Base-by-base conservation (phyloP, 1,140 invertebrate genomes). In the Hetaerina americana region DNA sequence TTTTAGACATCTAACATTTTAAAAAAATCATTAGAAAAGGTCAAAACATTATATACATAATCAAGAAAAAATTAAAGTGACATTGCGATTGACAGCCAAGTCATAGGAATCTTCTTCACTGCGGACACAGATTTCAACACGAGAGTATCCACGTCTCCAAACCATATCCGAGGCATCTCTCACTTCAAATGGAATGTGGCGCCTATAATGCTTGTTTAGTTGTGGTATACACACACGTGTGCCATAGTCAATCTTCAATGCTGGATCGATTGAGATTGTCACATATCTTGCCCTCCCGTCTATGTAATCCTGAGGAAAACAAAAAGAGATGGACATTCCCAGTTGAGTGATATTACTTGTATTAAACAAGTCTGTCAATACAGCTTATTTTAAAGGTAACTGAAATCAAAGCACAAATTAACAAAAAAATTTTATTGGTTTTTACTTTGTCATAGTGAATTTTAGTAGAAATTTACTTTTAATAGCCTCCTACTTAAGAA, bases 61-160 rank as follows among this genome's bases (percentile, higher is more conserved):
- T n/a, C n/a, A n/a, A n/a, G n/a, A n/a, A n/a, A 57, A 57, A 57
- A 57, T n/a, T n/a, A 57, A 57, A 3, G 40, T 57, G 15, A 57
- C 40, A 18, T 57, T 12, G 22, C 40, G 40, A 72, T 85, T 85
- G 8, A 85, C 82, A 5, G 76, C 78, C 28, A 74, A 77, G 70
- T 85, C 84, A 57, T 84, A 85, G 76, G 81, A 84, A 72, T 85
- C 84, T 5, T 79, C 79, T 76, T 84, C 83, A 0, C 78, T 80
- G 49, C 84, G 78, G 0, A 85, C 84, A 72, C 83, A 84, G 74
- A 85, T 81, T 67, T 85, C 84, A 3, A 84, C 76, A 70, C 82
- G 79, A 1, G 77, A 76, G 72, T 78, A 81, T 10, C 79, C 80
- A 40, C 72, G 77, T n/a, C 78, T 79, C 26, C 71, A 74, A n/a